These are phyloP conservation scores for Julus scandinavius DNA, from an alignment of 2,888 invertebrate species.

Conservation along the genomic window DNA sequence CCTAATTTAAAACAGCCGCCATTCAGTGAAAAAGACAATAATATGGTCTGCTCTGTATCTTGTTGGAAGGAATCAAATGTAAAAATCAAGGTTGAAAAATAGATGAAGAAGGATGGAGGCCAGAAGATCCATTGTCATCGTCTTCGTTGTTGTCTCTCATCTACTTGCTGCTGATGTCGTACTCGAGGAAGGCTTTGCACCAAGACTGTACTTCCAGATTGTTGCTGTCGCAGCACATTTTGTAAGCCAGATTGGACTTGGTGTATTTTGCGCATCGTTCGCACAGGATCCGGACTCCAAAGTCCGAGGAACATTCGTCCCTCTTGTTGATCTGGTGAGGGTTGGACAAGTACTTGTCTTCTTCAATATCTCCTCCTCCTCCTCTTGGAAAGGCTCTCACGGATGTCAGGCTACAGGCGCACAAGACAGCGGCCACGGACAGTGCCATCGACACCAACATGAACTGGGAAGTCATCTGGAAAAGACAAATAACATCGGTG, in stretches of 20 bases:
- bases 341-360: not conserved
- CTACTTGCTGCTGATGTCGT: slow-evolving; percentile 43
- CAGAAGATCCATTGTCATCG: not conserved
- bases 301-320: not conserved
- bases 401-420: not conserved
- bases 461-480: not conserved
- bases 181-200: slow-evolving; percentile 53
- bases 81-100: no score
- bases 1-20: no score
- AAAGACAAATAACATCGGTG: not conserved
- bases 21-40: no score
- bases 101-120: not conserved
- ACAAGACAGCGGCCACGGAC: not conserved
- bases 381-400: not conserved
- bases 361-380: not conserved
- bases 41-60: no score
- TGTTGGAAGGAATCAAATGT: no score
- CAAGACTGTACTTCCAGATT: slow-evolving; percentile 48
- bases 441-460: not conserved
- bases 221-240: slow-evolving; percentile 53
- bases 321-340: not conserved
- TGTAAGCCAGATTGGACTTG: slow-evolving; percentile 51
- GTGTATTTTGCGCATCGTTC: slow-evolving; percentile 55
- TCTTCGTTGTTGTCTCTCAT: not conserved
- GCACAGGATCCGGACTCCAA: slow-evolving; percentile 34